Percentiles rank a stretch among this genome's conserved stretches.
These are phyloP conservation scores for Morinoia aosen DNA, from an alignment of 2,888 invertebrate genomes.

Conservation along the genomic window DNA sequence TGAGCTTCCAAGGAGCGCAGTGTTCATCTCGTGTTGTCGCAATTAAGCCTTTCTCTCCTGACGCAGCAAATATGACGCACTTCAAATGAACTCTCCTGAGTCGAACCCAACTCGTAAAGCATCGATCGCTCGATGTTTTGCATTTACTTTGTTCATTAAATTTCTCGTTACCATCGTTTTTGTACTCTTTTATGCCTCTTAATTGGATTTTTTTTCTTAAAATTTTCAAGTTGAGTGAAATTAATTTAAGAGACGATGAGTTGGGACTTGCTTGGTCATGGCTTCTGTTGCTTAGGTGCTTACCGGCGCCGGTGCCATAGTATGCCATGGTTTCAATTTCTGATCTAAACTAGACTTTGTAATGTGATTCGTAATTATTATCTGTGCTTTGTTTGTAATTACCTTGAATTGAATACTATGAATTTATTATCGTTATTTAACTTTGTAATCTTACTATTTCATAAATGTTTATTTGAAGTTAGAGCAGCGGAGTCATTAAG, in stretches of 20 bases:
- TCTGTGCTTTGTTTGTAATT: background rate
- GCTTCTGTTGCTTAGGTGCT: background rate
- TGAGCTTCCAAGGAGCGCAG: background rate
- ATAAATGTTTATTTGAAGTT: background rate
- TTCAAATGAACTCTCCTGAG: too few species aligned
- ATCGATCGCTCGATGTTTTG: too few species aligned
- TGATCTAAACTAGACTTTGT: background rate
- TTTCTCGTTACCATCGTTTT: too few species aligned
- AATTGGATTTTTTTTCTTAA: too few species aligned
- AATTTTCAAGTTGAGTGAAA: too few species aligned
- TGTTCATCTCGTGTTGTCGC: background rate
- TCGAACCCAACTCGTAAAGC: too few species aligned
- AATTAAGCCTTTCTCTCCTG: too few species aligned
- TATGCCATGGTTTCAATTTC: background rate
- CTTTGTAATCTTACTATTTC: background rate
- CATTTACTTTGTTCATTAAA: too few species aligned
- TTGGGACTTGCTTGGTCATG: background rate
- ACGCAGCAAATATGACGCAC: too few species aligned
- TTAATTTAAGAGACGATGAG: background rate
- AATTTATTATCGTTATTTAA: background rate
- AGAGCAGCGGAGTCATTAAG: background rate
- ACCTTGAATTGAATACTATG: background rate
- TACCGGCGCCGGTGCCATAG: background rate
- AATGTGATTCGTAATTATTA: background rate
- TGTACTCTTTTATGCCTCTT: too few species aligned